Percentiles rank a stretch among this genome's conserved stretches.
phyloP scores from a whole-genome alignment of 23 tunicate species.

The Aplidium turbinatum region DNA sequence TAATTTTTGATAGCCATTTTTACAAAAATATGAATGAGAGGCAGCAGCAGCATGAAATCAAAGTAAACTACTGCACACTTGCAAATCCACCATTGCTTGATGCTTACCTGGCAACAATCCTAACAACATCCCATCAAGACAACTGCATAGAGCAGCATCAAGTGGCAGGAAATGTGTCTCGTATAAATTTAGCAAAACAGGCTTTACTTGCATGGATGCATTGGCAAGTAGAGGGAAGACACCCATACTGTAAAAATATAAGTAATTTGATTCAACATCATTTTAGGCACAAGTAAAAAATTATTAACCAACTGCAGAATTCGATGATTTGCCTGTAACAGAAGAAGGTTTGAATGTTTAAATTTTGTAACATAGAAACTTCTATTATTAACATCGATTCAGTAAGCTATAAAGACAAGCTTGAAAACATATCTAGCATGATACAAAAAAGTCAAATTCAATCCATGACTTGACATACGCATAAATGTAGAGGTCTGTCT shows the following conservation, averaged over 20 bases:
- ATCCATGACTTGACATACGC: conserved; percentile 29
- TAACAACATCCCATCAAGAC: conserved; percentile 76
- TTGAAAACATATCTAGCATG: too few species aligned
- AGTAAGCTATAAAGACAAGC: neutral
- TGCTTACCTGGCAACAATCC: conserved; percentile 78
- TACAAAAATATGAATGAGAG: too few species aligned
- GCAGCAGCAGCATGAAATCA: too few species aligned
- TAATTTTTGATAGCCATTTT: too few species aligned
- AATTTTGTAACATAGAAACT: neutral
- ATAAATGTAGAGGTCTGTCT: conserved; percentile 64
- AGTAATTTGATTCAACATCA: neutral
- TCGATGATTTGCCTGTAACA: too few species aligned
- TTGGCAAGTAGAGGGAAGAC: conserved; percentile 72
- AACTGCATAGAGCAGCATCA: conserved; percentile 26
- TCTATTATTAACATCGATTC: neutral
- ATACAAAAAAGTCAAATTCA: too few species aligned
- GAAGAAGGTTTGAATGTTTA: too few species aligned
- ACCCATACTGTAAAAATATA: conserved; percentile 48
- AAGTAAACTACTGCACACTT: too few species aligned
- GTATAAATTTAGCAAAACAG: conserved; percentile 62
- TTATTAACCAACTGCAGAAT: neutral
- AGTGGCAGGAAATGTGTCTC: conserved; percentile 79
- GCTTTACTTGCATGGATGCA: conserved; percentile 90
- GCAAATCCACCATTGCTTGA: too few species aligned
- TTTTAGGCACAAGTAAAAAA: neutral